A percentile compares a stretch with the other conserved stretches of the same genome.
Conservation (phyloP, 2,888 invertebrate species). For the Polyommatus icarus region DNA sequence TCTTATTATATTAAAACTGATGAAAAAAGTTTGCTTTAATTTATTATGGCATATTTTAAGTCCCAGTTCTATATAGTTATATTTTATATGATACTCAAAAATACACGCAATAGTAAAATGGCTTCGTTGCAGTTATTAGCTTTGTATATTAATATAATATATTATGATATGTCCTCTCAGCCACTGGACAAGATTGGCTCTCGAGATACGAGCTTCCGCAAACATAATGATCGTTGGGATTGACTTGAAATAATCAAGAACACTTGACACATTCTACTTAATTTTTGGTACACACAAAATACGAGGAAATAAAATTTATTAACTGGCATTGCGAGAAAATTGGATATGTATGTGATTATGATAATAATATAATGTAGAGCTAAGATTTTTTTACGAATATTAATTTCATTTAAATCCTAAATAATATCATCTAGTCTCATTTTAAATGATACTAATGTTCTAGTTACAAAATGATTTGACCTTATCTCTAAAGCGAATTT, state of each 20-base stretch:
- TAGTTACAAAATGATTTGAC: too few species aligned
- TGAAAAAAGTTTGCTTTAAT: background rate
- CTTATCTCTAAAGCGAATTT: too few species aligned
- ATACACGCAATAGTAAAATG: background rate
- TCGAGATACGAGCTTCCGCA: conserved; percentile 36
- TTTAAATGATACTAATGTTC: too few species aligned
- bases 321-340: background rate
- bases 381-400: background rate
- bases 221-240: conserved; percentile 36
- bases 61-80: too few species aligned
- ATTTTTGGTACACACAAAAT: conserved; percentile 15
- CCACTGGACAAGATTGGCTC: conserved; percentile 36
- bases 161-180: conserved; percentile 25
- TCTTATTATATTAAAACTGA: background rate
- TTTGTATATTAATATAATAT: conserved; percentile 6
- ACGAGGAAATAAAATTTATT: background rate
- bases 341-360: background rate
- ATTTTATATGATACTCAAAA: background rate
- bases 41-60: background rate
- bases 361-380: background rate
- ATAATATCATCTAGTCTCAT: too few species aligned
- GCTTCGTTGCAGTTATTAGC: background rate
- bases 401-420: background rate
- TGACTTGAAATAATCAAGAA: conserved; percentile 37
- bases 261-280: conserved; percentile 22